Evolutionary conservation across 2,113 vertebrate species (phyloP).

Genomic region (Enhydra lutris): DNA sequence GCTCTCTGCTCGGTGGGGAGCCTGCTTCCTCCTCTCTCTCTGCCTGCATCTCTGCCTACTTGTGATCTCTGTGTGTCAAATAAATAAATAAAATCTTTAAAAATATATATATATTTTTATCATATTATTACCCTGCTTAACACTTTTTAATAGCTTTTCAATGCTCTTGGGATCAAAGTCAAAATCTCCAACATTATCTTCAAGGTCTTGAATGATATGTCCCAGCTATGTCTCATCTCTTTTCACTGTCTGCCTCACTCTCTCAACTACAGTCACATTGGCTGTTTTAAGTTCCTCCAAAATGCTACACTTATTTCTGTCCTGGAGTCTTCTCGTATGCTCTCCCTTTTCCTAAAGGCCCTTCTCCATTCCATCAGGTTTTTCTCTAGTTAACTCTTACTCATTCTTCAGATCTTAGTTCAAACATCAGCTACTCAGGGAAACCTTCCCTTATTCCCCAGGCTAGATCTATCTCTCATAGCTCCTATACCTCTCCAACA

Average conservation of each 20-base stretch:
- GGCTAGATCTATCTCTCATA: background rate
- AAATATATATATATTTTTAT: background rate
- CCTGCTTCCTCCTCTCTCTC: too few relatives aligned
- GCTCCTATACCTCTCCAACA: background rate
- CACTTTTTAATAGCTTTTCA: background rate
- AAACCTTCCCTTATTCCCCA: background rate
- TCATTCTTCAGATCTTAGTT: slow-evolving; percentile 20
- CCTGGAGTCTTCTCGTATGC: background rate
- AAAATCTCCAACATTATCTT: background rate
- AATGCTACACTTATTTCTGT: background rate
- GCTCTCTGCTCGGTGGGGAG: too few relatives aligned
- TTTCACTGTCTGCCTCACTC: background rate
- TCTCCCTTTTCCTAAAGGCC: background rate
- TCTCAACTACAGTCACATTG: background rate
- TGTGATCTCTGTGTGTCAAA: too few relatives aligned
- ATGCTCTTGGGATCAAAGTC: background rate
- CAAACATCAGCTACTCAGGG: slow-evolving; percentile 16
- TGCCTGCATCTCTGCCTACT: too few relatives aligned
- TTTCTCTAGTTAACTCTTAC: background rate
- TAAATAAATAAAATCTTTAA: too few relatives aligned
- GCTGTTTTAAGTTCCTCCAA: background rate
- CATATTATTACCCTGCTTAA: background rate
- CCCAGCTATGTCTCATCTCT: background rate
- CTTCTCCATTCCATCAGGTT: background rate
- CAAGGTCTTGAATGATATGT: background rate